Evolutionary conservation across 2,888 invertebrate genomes (phyloP), one percentile per base, ranked within the genome.

Genomic region (Drosophila cognata): DNA sequence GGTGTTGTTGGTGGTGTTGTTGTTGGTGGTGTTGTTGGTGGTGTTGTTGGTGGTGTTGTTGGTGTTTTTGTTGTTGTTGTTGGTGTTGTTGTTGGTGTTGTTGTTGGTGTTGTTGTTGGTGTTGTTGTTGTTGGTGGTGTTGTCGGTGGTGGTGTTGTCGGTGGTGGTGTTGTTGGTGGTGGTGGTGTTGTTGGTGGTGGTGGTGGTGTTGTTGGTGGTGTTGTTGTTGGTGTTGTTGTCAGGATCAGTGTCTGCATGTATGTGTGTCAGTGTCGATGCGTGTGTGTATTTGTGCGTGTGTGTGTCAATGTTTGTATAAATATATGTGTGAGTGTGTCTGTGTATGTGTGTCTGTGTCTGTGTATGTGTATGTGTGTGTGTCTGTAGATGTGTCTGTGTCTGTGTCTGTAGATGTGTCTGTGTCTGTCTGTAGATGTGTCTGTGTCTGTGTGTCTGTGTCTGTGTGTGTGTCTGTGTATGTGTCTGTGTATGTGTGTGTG

Each of bases 211-310:
- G 48, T 69, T 63, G 36, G 21, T 21, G 21, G 1, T 21, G 28
- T 63, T 66, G 64, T 77, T 72, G 66, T 75, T 61, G 41, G 66
- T 63, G 35, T 53, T 36, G 13, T 35, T 69, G 43, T 33, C 36
- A 31, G 6, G 51, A 79, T 78, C 48, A 43, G 4, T 41, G 77
- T 77, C 68, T 64, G 60, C 73, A 53, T 68, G 59, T 38, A 5
- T n/a, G 36, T 55, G 36, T 57, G 21, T 52, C 35, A 13, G 35
- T 35, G 13, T 35, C 35, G 35, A 35, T 38, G 36, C 3, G 43
- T 21, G 48, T 58, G 25, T 57, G 10, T 60, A 2, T 71, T 25
- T 31, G 29, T 74, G n/a, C 68, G 62, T 64, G 60, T 56, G 56
- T 65, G 18, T 43, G 43, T 43, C 21, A 10, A n/a, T 41, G 41